Percentiles rank a stretch among this genome's conserved stretches.
phyloP scores from a whole-genome alignment of 2,113 vertebrate species.

The Mellivora capensis region DNA sequence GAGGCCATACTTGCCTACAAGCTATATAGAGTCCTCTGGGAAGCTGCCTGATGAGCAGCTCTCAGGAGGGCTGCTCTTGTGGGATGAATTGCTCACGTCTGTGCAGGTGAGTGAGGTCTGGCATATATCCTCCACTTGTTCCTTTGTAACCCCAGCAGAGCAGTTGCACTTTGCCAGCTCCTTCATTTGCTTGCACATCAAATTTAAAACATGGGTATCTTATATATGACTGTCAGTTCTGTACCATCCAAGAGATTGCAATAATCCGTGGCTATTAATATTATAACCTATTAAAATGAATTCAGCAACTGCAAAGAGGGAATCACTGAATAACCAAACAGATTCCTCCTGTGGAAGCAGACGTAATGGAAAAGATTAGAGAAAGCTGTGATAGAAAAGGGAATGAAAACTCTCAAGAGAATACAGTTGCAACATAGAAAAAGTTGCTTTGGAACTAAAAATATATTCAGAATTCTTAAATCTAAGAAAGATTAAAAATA shows the following conservation, averaged over 20 bases:
- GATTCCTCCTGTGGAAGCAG: not conserved
- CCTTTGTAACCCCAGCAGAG: not conserved
- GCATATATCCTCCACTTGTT: not conserved
- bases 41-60: not conserved
- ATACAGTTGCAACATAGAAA: not conserved
- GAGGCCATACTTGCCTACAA: not conserved
- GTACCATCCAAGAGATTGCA: not conserved
- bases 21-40: not conserved
- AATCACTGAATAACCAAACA: not conserved
- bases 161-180: not conserved
- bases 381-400: not conserved
- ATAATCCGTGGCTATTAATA: not conserved
- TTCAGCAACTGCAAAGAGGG: not conserved
- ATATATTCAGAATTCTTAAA: not conserved
- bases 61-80: not conserved
- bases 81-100: not conserved
- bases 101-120: not conserved
- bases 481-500: not conserved
- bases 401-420: not conserved
- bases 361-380: not conserved
- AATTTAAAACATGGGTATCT: not conserved
- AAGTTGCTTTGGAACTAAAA: not conserved
- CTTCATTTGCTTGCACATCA: not conserved
- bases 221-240: not conserved
- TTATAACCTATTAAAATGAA: not conserved